These are phyloP conservation scores for Pangasius larnaudii DNA, from an alignment of 2,797 vertebrate genomes.

Conservation along the genomic window DNA sequence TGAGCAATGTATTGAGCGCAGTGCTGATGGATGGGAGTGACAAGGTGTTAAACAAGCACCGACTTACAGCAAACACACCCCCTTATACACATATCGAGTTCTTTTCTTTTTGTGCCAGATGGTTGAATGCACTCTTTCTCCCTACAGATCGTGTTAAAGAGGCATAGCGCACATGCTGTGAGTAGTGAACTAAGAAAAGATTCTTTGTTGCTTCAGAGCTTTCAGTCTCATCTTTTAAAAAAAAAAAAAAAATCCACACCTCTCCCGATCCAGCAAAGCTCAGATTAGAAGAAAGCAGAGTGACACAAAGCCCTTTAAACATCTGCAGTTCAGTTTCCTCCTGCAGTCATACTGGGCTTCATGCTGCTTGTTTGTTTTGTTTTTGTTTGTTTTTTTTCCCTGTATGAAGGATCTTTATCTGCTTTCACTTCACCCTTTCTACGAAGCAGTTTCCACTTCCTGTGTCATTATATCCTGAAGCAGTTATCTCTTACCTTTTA, in stretches of 20 bases:
- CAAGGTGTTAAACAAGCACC: not conserved
- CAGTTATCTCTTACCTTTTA: not conserved
- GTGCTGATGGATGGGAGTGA: not conserved
- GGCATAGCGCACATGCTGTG: not conserved
- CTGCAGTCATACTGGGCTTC: not conserved
- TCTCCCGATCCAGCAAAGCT: conserved; percentile 58
- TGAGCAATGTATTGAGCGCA: not conserved
- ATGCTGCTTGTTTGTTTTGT: conserved; percentile 1
- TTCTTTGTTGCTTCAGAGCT: conserved; percentile 33
- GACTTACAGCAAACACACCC: not conserved
- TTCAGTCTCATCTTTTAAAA: conserved; percentile 56
- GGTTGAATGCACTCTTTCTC: not conserved
- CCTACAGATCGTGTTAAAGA: conserved; percentile 3
- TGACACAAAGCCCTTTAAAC: conserved; percentile 68
- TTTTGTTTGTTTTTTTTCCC: not conserved
- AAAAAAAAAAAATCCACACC: conserved; percentile 13
- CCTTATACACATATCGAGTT: not conserved
- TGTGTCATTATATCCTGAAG: not conserved
- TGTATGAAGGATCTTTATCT: not conserved
- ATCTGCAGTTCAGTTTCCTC: conserved; percentile 7
- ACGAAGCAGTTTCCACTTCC: not conserved
- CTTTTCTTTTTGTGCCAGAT: conserved; percentile 10
- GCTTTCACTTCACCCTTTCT: not conserved
- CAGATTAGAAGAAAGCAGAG: conserved; percentile 65
- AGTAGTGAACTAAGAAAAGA: conserved; percentile 3